Evolutionary conservation across 1,140 invertebrate species (phyloP).

Genomic region (Drosophila saltans): DNA sequence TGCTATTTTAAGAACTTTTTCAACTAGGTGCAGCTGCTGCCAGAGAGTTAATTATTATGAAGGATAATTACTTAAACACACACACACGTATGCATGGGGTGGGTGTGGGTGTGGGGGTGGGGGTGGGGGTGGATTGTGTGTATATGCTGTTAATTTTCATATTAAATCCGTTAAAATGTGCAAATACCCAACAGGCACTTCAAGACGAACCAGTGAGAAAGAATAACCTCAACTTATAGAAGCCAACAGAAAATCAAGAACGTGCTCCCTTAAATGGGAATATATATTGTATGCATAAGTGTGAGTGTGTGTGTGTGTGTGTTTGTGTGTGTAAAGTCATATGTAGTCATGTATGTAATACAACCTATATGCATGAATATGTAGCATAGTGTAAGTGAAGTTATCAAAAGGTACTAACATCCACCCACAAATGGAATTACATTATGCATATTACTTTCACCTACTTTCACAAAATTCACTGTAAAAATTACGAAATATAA

Average conservation of each 20-base stretch:
- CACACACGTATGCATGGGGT: slow-evolving; percentile 25
- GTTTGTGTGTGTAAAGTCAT: not conserved
- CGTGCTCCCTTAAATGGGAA: slow-evolving; percentile 45
- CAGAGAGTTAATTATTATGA: slow-evolving; percentile 74
- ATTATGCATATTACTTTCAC: slow-evolving; percentile 69
- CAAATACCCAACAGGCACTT: slow-evolving; percentile 78
- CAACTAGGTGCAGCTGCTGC: slow-evolving; percentile 77
- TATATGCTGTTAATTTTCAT: slow-evolving; percentile 77
- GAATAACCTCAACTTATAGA: slow-evolving; percentile 5
- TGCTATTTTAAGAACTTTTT: slow-evolving; percentile 77
- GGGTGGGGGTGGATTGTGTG: not conserved
- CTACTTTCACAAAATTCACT: slow-evolving; percentile 56
- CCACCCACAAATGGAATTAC: slow-evolving; percentile 25
- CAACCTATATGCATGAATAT: slow-evolving; percentile 42
- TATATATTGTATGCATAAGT: not conserved
- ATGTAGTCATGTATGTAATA: slow-evolving; percentile 21
- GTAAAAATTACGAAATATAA: slow-evolving; percentile 60
- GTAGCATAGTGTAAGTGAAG: slow-evolving; percentile 74
- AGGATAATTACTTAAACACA: slow-evolving; percentile 67
- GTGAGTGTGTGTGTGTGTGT: not conserved
- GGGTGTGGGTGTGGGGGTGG: not conserved
- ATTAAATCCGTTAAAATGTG: slow-evolving; percentile 82
- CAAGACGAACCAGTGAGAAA: slow-evolving; percentile 30
- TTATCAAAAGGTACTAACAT: slow-evolving; percentile 70
- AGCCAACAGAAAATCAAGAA: slow-evolving; percentile 22